A percentile compares a stretch with the other conserved stretches of the same genome.
Conservation (phyloP, 2,113 vertebrate species). For the Poecile atricapillus region DNA sequence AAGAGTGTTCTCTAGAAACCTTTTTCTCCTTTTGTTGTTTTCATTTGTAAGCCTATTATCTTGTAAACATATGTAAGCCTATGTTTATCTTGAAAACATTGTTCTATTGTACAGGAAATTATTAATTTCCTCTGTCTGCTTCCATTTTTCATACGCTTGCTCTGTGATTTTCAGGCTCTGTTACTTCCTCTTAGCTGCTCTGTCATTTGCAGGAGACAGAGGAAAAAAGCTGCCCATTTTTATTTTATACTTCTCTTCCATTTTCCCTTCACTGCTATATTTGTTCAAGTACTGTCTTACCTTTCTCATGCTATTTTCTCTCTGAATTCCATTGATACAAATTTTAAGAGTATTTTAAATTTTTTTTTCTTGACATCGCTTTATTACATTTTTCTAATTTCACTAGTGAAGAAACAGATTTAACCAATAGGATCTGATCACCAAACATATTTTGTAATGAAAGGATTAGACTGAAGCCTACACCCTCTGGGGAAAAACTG, state of each 20-base stretch:
- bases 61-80: not conserved
- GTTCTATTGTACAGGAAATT: conserved; percentile 44
- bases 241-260: not conserved
- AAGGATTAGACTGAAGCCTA: not conserved
- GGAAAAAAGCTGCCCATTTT: not conserved
- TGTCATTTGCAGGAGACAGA: not conserved
- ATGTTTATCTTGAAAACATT: not conserved
- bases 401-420: not conserved
- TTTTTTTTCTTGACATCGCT: not conserved
- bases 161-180: conserved; percentile 30
- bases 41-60: not conserved
- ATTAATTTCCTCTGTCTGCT: conserved; percentile 58
- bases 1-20: not conserved
- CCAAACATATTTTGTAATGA: not conserved
- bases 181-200: not conserved
- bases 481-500: not conserved
- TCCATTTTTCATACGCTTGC: not conserved
- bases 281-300: not conserved
- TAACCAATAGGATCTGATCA: not conserved
- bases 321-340: not conserved
- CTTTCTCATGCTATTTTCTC: not conserved
- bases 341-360: not conserved
- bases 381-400: not conserved
- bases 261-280: not conserved
- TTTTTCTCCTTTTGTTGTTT: not conserved